phyloP scores from a whole-genome alignment of 1,140 invertebrate genomes.

The Odontomachus brunneus region DNA sequence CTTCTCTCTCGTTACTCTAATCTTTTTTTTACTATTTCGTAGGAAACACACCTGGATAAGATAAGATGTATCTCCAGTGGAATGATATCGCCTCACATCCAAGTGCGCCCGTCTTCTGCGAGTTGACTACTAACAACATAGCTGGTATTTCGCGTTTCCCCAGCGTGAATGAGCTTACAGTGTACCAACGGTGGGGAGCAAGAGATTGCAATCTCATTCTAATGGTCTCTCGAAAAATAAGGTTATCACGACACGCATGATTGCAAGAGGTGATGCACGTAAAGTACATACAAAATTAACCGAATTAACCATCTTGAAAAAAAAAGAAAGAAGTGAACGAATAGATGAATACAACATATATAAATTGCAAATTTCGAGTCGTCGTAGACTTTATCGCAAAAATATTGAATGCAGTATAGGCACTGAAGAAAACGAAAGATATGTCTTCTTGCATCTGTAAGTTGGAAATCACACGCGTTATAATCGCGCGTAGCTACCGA shows the following conservation, averaged over 20 bases:
- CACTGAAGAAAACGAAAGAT: not conserved
- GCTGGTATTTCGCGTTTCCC: conserved; percentile 15
- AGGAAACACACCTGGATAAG: not conserved
- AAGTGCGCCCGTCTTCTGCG: conserved; percentile 28
- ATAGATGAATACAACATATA: too few relatives aligned
- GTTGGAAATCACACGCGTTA: not conserved
- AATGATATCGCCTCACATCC: not conserved
- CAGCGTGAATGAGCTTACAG: not conserved
- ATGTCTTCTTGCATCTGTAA: not conserved
- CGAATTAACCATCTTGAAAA: too few relatives aligned
- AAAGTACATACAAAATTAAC: too few relatives aligned
- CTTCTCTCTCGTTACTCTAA: not conserved
- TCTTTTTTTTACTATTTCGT: not conserved
- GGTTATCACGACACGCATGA: not conserved
- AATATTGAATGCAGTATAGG: not conserved
- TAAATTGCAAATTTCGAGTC: too few relatives aligned
- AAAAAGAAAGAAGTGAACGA: too few relatives aligned
- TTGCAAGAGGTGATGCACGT: not conserved
- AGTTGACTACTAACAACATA: conserved; percentile 43
- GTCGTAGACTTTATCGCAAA: not conserved
- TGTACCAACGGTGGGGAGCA: conserved; percentile 5
- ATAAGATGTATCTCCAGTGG: conserved; percentile 17
- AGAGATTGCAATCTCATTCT: not conserved
- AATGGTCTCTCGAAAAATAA: not conserved
- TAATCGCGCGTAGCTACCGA: not conserved